Conservation (phyloP, 2,888 invertebrate genomes). For the Cantharis nigra region DNA sequence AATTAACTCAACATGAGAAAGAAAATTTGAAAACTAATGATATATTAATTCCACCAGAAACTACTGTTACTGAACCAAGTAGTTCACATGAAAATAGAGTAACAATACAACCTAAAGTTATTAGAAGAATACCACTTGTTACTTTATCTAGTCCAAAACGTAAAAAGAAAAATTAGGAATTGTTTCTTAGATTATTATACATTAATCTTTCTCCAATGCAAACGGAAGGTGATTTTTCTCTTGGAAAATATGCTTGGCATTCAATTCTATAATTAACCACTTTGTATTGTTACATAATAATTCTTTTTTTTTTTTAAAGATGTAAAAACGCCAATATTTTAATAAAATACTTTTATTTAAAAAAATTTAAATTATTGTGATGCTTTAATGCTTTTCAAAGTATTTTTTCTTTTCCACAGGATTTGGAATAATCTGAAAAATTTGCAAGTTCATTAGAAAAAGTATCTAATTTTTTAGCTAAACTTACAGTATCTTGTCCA, state of each 20-base stretch:
- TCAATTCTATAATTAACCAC: not conserved
- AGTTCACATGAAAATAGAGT: constrained; percentile 1
- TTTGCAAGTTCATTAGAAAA: constrained; percentile 33
- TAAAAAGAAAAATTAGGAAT: constrained; percentile 54
- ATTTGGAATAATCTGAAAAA: constrained; percentile 79
- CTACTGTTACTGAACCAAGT: not conserved
- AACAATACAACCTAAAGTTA: constrained; percentile 60
- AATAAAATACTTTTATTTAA: not conserved
- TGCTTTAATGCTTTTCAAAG: constrained; percentile 66
- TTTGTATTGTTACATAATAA: not conserved
- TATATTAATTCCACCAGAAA: not conserved
- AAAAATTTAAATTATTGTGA: constrained; percentile 18
- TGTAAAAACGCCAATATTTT: not conserved
- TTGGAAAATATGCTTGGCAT: not conserved
- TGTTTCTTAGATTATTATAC: constrained; percentile 14
- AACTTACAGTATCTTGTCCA: constrained; percentile 83
- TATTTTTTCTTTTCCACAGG: constrained; percentile 80
- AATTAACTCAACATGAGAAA: not conserved
- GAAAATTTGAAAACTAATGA: not conserved
- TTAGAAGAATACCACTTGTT: constrained; percentile 72
- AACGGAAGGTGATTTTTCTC: not conserved
- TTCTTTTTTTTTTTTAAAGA: not conserved
- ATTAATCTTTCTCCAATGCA: constrained; percentile 8
- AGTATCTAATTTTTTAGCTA: not conserved
- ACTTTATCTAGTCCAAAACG: constrained; percentile 80